Conservation (phyloP, 2,113 vertebrate genomes). For the human (Homo sapiens) region GRCh38 chr5:11360001-11360500, state of each 20-base stretch:
- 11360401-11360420: neutral
- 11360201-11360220: neutral
- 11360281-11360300: neutral
- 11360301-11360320: neutral
- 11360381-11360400: neutral
- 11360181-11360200: neutral
- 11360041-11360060: neutral
- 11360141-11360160: neutral
- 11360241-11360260: neutral
- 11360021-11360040: neutral
- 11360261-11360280: neutral
- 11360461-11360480: no score
- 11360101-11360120: neutral
- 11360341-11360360: neutral
- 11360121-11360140: neutral
- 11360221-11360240: accelerated
- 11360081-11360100: neutral
- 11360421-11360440: neutral
- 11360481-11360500: accelerated
- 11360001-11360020: accelerated
- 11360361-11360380: no score
- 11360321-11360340: neutral
- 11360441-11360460: neutral
- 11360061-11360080: neutral
- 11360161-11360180: neutral